A percentile compares a stretch with the other conserved stretches of the same genome.
Evolutionary conservation across 2,888 invertebrate species (phyloP).

Genomic region (Dendrolimus pini): DNA sequence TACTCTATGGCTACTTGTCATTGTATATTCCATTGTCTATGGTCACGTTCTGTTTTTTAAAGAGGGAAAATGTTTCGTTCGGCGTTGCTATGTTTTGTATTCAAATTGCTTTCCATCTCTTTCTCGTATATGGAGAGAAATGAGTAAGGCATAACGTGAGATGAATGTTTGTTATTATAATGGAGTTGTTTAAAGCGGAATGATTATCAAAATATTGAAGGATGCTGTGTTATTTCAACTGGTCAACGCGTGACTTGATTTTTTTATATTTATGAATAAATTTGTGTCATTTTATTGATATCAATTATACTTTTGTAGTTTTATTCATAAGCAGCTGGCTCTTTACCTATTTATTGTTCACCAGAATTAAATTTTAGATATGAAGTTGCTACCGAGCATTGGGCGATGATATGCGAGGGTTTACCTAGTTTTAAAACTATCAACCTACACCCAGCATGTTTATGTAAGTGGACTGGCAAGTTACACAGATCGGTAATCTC

Average conservation of each 20-base stretch:
- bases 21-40: constrained; percentile 49
- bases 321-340: too few species aligned
- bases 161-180: constrained; percentile 20
- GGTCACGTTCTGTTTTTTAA: constrained; percentile 59
- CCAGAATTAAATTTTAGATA: too few species aligned
- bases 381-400: too few species aligned
- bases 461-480: too few species aligned
- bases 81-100: background rate
- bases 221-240: constrained; percentile 74
- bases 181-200: constrained; percentile 37
- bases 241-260: constrained; percentile 49
- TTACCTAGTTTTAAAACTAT: too few species aligned
- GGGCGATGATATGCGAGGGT: too few species aligned
- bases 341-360: too few species aligned
- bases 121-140: background rate
- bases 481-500: too few species aligned
- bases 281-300: background rate
- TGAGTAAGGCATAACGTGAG: background rate
- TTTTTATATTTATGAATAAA: constrained; percentile 24
- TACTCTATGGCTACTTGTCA: constrained; percentile 15
- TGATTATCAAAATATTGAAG: constrained; percentile 40
- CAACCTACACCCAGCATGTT: too few species aligned
- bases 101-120: background rate
- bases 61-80: constrained; percentile 3
- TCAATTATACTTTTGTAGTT: too few species aligned